Evolutionary conservation across 2,113 vertebrate species (phyloP).

Genomic region (Lota lota): DNA sequence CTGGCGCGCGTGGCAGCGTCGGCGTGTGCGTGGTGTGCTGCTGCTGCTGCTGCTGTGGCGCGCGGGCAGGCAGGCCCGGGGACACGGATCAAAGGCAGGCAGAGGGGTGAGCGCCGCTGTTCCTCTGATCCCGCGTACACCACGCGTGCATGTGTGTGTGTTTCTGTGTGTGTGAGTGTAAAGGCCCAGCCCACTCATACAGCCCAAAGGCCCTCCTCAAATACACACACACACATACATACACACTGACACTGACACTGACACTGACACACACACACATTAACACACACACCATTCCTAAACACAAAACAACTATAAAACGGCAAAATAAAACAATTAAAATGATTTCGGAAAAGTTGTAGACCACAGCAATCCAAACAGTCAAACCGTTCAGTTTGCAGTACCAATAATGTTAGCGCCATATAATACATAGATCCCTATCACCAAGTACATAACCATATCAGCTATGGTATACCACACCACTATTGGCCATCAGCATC

Average conservation of each 20-base stretch:
- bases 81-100: conserved; percentile 98
- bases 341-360: conserved; percentile 58
- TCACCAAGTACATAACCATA: too few species aligned
- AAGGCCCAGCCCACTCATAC: conserved; percentile 75
- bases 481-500: too few species aligned
- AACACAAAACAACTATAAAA: conserved; percentile 68
- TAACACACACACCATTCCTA: conserved; percentile 57
- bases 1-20: conserved; percentile 86
- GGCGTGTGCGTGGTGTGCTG: conserved; percentile 79
- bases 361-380: conserved; percentile 51
- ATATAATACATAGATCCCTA: too few species aligned
- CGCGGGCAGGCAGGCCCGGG: conserved; percentile 92
- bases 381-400: neutral
- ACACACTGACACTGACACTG: conserved; percentile 5
- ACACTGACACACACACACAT: conserved; percentile 22
- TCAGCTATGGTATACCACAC: too few species aligned
- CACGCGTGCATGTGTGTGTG: neutral
- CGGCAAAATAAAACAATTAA: conserved; percentile 42
- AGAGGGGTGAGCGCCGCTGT: conserved; percentile 79
- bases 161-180: conserved; percentile 24
- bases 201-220: conserved; percentile 66
- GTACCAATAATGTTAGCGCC: too few species aligned
- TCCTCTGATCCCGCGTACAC: conserved; percentile 83
- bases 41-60: conserved; percentile 60
- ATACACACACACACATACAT: conserved; percentile 16